These are phyloP conservation scores for Apis cerana DNA, from an alignment of 1,140 invertebrate genomes.

Conservation along the genomic window DNA sequence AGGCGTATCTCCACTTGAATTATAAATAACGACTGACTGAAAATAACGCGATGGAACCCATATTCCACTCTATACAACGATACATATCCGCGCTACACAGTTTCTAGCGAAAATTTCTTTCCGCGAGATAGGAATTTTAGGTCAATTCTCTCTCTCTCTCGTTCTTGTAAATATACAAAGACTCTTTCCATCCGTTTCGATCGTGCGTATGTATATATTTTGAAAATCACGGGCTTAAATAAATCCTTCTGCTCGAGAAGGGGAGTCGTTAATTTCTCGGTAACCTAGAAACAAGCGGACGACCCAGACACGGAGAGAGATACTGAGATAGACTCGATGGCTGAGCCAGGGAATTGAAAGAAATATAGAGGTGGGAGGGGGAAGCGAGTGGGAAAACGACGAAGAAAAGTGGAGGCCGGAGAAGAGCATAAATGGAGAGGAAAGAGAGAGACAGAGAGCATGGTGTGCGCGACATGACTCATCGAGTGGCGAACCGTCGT, in stretches of 20 bases:
- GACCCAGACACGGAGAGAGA: background rate
- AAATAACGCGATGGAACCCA: background rate
- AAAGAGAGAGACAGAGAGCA: conserved; percentile 33
- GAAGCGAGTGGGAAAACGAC: background rate
- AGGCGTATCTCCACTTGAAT: background rate
- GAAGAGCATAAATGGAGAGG: background rate
- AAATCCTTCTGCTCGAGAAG: background rate
- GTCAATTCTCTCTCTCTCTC: no score
- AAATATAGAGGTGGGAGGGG: background rate
- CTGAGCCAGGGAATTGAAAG: background rate
- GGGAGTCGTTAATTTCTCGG: background rate
- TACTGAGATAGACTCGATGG: background rate
- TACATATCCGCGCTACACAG: no score
- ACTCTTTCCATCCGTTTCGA: no score
- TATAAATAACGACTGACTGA: conserved; percentile 25
- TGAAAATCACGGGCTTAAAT: background rate
- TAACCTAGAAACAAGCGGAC: background rate
- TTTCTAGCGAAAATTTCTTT: no score
- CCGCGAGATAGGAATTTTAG: no score
- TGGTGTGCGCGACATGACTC: conserved; percentile 56
- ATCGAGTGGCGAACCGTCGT: conserved; percentile 50
- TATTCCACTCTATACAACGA: no score
- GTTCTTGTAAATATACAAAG: no score
- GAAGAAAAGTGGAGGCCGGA: background rate
- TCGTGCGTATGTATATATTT: background rate